phyloP scores from a whole-genome alignment of 2,113 vertebrate species.

The Phrynosoma blainvillii region DNA sequence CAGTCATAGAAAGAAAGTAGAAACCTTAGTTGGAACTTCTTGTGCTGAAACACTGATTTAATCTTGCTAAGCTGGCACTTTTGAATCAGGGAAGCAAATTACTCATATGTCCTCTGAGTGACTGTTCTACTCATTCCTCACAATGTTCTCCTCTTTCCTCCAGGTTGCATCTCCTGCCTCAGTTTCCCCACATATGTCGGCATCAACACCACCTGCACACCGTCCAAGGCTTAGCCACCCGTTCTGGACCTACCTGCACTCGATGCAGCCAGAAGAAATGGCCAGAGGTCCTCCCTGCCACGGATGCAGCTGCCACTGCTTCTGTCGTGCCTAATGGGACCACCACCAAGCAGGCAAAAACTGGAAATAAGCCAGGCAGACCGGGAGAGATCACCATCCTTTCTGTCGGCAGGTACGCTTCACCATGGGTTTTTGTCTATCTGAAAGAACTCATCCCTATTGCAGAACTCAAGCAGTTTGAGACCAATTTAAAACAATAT shows the following conservation, averaged over 20 bases:
- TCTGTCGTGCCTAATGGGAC: conserved; percentile 10
- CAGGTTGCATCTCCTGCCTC: conserved; percentile 71
- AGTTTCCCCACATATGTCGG: conserved; percentile 80
- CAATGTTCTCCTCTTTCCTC: neutral
- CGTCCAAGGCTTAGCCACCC: conserved; percentile 83
- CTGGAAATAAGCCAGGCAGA: conserved; percentile 68
- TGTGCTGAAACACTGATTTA: no score
- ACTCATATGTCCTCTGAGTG: no score
- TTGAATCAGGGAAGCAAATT: no score
- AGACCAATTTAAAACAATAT: no score
- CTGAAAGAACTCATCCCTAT: accelerated
- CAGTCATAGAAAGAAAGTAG: no score
- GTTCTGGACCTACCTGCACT: conserved; percentile 81
- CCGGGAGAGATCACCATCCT: conserved; percentile 85
- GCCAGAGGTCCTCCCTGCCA: conserved; percentile 81
- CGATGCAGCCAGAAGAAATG: conserved; percentile 94
- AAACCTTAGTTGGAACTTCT: no score
- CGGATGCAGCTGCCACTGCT: conserved; percentile 43
- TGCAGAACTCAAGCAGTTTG: neutral
- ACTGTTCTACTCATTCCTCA: neutral
- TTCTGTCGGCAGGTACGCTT: conserved; percentile 87
- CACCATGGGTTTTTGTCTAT: accelerated
- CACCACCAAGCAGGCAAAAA: conserved; percentile 67
- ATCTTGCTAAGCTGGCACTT: no score
- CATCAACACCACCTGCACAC: conserved; percentile 95